These are phyloP conservation scores for Pseudopipra pipra DNA, from an alignment of 2,113 vertebrate species.

Conservation along the genomic window DNA sequence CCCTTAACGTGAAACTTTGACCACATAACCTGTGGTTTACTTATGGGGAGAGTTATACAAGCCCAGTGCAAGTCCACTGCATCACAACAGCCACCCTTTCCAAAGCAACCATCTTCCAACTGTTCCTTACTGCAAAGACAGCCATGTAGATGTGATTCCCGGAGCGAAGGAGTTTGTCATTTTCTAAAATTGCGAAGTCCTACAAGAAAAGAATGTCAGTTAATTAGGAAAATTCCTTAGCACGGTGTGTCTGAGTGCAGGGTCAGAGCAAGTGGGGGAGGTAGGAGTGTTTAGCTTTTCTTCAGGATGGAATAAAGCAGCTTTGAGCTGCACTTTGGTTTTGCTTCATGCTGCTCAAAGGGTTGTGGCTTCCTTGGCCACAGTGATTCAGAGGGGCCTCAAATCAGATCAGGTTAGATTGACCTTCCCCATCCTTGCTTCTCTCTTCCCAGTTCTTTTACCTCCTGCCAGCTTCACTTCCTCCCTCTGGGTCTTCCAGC, in stretches of 20 bases:
- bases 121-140: constrained; percentile 35
- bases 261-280: background rate
- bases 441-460: background rate
- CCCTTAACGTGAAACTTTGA: background rate
- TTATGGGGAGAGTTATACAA: background rate
- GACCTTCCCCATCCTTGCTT: background rate
- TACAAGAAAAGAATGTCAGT: background rate
- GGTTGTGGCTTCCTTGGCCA: background rate
- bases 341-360: background rate
- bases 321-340: background rate
- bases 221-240: background rate
- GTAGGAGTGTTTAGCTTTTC: background rate
- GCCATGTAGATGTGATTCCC: background rate
- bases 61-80: background rate
- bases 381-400: background rate
- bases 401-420: background rate
- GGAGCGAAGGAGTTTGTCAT: fast-evolving
- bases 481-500: background rate
- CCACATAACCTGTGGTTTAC: background rate
- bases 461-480: background rate
- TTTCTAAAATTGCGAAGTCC: fast-evolving
- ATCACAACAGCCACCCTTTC: background rate
- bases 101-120: background rate
- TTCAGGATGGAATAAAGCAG: background rate
- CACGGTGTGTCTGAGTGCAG: fast-evolving